These are phyloP conservation scores for Ceraclea dissimilis DNA, from an alignment of 2,888 invertebrate species.

Conservation along the genomic window DNA sequence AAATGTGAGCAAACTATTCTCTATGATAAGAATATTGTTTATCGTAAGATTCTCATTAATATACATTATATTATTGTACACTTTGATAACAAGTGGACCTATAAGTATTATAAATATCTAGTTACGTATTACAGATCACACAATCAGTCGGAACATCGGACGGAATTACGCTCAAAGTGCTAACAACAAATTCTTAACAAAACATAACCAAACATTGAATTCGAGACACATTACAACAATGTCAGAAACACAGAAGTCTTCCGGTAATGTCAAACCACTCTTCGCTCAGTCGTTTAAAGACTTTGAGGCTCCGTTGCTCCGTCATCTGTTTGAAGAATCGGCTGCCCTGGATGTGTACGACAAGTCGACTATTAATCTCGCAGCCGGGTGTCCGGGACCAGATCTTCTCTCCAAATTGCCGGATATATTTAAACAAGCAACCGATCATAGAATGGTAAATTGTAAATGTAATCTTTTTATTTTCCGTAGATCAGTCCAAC, in stretches of 20 bases:
- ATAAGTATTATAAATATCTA: too few relatives aligned
- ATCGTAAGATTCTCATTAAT: too few relatives aligned
- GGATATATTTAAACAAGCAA: slow-evolving; percentile 39
- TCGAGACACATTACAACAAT: neutral
- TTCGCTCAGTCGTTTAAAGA: neutral
- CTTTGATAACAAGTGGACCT: too few relatives aligned
- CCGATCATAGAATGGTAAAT: slow-evolving; percentile 41
- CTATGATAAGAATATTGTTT: too few relatives aligned
- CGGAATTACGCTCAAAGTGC: too few relatives aligned
- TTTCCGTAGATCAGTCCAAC: neutral
- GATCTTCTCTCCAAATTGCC: slow-evolving; percentile 41
- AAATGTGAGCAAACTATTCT: too few relatives aligned
- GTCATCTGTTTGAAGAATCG: slow-evolving; percentile 44
- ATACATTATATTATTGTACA: too few relatives aligned
- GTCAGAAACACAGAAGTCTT: neutral
- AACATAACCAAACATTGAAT: too few relatives aligned
- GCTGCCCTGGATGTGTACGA: slow-evolving; percentile 41
- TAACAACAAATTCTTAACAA: too few relatives aligned
- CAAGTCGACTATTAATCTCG: slow-evolving; percentile 37
- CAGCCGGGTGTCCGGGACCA: slow-evolving; percentile 49
- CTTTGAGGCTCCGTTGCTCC: slow-evolving; percentile 24
- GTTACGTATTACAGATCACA: too few relatives aligned
- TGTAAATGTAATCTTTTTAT: neutral
- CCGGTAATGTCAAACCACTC: neutral
- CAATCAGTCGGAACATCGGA: too few relatives aligned